Evolutionary conservation across 2,888 invertebrate genomes (phyloP).

Genomic region (Mythimna albipuncta): DNA sequence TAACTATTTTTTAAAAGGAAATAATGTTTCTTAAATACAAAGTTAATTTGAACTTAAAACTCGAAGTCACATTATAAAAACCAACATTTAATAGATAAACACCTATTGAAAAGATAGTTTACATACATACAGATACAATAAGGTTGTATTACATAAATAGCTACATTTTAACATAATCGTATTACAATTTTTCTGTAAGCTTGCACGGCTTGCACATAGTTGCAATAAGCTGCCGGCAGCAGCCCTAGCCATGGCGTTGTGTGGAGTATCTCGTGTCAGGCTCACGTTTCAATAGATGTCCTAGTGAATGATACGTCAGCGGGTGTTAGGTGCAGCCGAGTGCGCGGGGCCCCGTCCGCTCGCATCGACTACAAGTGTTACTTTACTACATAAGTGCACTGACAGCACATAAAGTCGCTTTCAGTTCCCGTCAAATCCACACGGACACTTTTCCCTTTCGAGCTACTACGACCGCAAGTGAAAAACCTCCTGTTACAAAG

Average conservation of each 20-base stretch:
- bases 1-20: no score
- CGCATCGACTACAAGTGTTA: slow-evolving; percentile 46
- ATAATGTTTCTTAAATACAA: no score
- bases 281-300: slow-evolving; percentile 59
- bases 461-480: not conserved
- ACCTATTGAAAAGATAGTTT: no score
- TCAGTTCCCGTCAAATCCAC: slow-evolving; percentile 16
- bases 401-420: slow-evolving; percentile 40
- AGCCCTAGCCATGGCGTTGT: slow-evolving; percentile 52
- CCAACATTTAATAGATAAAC: no score
- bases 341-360: slow-evolving; percentile 55
- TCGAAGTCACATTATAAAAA: no score
- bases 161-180: not conserved
- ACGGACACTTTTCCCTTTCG: slow-evolving; percentile 21
- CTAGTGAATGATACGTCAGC: slow-evolving; percentile 63
- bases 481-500: slow-evolving; percentile 19
- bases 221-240: slow-evolving; percentile 23
- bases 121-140: no score
- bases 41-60: no score
- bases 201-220: slow-evolving; percentile 20
- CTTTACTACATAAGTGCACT: slow-evolving; percentile 33
- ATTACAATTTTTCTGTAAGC: slow-evolving; percentile 17
- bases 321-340: slow-evolving; percentile 55
- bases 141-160: slow-evolving; percentile 1
- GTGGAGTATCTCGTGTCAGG: slow-evolving; percentile 57